Conservation (phyloP, 2,888 invertebrate genomes). For the Brachyopa scutellaris region DNA sequence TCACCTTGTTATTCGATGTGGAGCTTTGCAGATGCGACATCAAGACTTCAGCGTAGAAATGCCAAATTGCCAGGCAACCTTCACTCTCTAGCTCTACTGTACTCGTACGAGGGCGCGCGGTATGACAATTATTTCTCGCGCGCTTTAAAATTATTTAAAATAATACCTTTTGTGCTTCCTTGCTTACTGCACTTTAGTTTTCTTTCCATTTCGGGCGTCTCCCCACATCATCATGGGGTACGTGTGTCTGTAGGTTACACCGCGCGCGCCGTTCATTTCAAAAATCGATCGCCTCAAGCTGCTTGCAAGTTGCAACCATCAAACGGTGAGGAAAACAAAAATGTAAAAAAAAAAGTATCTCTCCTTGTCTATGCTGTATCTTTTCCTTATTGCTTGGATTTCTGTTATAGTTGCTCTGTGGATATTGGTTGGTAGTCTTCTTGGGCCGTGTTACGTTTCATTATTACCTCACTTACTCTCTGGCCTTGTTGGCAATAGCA, state of each 20-base stretch:
- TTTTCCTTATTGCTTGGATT: constrained; percentile 59
- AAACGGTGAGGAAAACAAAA: constrained; percentile 3
- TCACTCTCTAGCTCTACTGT: too few species aligned
- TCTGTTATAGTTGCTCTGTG: constrained; percentile 30
- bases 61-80: background rate
- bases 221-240: constrained; percentile 3
- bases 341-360: constrained; percentile 16
- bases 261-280: constrained; percentile 34
- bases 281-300: constrained; percentile 50
- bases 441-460: constrained; percentile 32
- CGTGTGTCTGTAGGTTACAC: background rate
- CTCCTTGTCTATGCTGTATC: constrained; percentile 35
- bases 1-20: too few species aligned
- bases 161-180: constrained; percentile 23
- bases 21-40: too few species aligned
- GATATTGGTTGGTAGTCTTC: constrained; percentile 20
- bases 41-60: too few species aligned
- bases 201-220: constrained; percentile 28
- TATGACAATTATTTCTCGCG: constrained; percentile 18
- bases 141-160: background rate
- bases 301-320: background rate
- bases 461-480: constrained; percentile 38
- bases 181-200: background rate
- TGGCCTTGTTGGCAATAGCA: constrained; percentile 18
- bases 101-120: too few species aligned